These are phyloP conservation scores for Natrix natrix DNA, from an alignment of 2,797 vertebrate species.

Conservation along the genomic window DNA sequence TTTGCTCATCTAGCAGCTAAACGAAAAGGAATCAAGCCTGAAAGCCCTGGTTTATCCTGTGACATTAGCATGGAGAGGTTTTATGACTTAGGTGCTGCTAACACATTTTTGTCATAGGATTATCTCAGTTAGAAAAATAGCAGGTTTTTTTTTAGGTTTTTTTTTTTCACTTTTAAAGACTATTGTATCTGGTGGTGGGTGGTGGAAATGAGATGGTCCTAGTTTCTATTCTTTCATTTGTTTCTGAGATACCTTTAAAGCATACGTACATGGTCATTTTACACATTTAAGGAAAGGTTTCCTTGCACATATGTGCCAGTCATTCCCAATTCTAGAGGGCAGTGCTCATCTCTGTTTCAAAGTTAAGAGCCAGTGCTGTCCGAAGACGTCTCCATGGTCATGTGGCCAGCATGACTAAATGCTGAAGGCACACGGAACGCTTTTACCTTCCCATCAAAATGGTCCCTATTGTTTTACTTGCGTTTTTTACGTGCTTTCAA, in stretches of 20 bases:
- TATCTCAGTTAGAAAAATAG: neutral
- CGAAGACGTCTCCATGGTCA: too few species aligned
- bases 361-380: too few species aligned
- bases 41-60: neutral
- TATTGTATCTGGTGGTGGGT: neutral
- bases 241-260: neutral
- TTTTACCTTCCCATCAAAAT: too few species aligned
- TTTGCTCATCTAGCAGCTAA: neutral
- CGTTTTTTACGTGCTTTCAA: too few species aligned
- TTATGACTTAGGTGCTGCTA: neutral
- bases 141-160: neutral
- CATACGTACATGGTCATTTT: neutral
- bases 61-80: neutral
- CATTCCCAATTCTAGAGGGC: too few species aligned
- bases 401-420: too few species aligned
- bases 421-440: too few species aligned
- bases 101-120: neutral
- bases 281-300: neutral
- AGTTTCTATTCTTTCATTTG: neutral
- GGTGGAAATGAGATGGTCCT: neutral
- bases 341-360: too few species aligned
- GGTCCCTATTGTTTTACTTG: too few species aligned
- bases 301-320: too few species aligned
- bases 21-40: neutral
- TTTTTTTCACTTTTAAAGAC: neutral